Conservation (phyloP, 1,140 invertebrate species). For the Phocides pigmalion region DNA sequence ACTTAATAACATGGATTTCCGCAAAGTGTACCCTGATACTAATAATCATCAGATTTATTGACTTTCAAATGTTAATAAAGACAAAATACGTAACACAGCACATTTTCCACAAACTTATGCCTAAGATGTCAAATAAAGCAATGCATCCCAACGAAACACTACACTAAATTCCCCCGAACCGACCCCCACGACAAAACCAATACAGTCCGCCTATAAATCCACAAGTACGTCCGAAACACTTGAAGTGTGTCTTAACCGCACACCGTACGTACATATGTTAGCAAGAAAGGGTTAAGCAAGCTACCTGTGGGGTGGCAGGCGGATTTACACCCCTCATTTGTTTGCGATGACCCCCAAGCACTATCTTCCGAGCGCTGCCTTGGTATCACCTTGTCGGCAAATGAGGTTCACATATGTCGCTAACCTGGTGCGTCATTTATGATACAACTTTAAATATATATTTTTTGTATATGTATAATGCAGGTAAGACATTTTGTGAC, state of each 20-base stretch:
- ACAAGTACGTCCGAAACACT: slow-evolving; percentile 75
- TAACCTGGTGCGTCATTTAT: too few relatives aligned
- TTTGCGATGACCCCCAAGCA: slow-evolving; percentile 79
- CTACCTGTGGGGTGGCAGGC: slow-evolving; percentile 62
- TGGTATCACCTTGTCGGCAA: slow-evolving; percentile 64
- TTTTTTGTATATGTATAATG: too few relatives aligned
- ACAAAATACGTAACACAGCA: too few relatives aligned
- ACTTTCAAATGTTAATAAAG: too few relatives aligned
- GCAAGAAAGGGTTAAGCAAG: slow-evolving; percentile 79
- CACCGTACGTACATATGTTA: slow-evolving; percentile 70
- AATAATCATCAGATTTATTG: too few relatives aligned
- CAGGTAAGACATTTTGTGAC: too few relatives aligned
- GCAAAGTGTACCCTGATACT: too few relatives aligned
- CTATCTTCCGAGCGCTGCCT: slow-evolving; percentile 65
- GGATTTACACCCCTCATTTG: slow-evolving; percentile 81
- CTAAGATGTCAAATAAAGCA: too few relatives aligned
- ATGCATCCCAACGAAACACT: slow-evolving; percentile 11
- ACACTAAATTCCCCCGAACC: slow-evolving; percentile 28
- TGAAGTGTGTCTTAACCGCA: slow-evolving; percentile 75
- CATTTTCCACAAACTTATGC: too few relatives aligned
- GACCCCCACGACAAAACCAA: slow-evolving; percentile 69
- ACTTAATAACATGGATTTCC: too few relatives aligned
- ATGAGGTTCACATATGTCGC: slow-evolving; percentile 51
- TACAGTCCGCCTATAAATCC: slow-evolving; percentile 75
- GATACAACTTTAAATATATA: too few relatives aligned